phyloP scores from a whole-genome alignment of 2,113 vertebrate genomes.

The Zonotrichia leucophrys region DNA sequence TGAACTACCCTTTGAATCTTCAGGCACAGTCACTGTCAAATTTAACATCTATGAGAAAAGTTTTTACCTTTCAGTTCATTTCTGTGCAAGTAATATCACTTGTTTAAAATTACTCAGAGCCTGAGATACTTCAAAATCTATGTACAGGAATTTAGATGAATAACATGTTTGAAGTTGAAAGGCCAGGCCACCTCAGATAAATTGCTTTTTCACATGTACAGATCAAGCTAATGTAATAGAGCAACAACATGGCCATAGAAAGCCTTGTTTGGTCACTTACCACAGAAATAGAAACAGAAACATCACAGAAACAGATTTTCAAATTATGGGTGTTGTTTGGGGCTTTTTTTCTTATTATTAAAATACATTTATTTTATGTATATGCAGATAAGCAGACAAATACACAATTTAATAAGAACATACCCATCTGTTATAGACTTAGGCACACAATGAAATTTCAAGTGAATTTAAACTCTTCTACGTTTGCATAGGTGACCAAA shows the following conservation, averaged over 20 bases:
- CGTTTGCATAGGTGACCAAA: not conserved
- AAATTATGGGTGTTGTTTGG: not conserved
- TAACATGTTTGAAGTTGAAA: not conserved
- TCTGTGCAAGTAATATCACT: not conserved
- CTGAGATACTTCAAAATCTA: not conserved
- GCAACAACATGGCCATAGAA: not conserved
- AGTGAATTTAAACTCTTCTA: not conserved
- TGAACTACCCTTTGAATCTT: not conserved
- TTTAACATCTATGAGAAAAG: not conserved
- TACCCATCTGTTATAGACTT: rapidly evolving
- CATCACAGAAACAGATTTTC: not conserved
- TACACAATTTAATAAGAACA: not conserved
- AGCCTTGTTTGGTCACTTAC: not conserved
- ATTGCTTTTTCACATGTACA: not conserved
- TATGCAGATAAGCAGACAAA: not conserved
- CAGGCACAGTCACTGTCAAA: not conserved
- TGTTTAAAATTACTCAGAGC: not conserved
- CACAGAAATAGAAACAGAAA: not conserved
- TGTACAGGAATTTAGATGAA: not conserved
- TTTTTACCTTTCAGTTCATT: not conserved
- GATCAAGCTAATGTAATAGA: not conserved
- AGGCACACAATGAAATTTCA: not conserved
- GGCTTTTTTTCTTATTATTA: not conserved
- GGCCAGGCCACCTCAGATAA: not conserved
- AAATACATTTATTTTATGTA: not conserved